Evolutionary conservation across 2,888 invertebrate species (phyloP), one percentile per base, ranked within the genome.

Genomic region (Aplocera efformata): DNA sequence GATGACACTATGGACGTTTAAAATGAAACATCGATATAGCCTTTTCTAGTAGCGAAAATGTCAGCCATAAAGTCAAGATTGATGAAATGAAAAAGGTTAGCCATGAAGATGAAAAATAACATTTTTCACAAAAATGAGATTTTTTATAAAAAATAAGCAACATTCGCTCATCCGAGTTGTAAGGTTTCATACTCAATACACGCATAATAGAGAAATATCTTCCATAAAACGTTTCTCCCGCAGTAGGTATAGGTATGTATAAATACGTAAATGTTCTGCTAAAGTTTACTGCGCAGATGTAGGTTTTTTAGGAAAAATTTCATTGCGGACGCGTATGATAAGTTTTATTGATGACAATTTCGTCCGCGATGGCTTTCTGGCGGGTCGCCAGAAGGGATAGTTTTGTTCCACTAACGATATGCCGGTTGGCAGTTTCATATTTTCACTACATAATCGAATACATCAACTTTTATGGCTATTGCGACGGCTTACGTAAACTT

Each of bases 341-440:
- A 73, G 55, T 70, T 72, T 70, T 75, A 77, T 78, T 72, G 78
- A 78, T 72, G 79, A 74, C 76, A 70, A 69, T 71, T 72, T 66
- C 63, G 67, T 49, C 40, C 60, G 60, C 60, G 54, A 53, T 54
- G 59, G 59, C 64, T 59, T 59, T 60, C 60, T 79, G 79, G 79
- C 75, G 35, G 28, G 41, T 32, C 44, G 79, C 79, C 79, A 79
- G 56, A 60, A 67, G 61, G 65, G 64, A 69, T 58, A 68, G 65
- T 67, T 70, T 62, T 63, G 62, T 62, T 63, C 60, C 60, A 60
- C 62, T 67, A 69, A 67, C 64, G 66, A 68, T 59, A 60, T 53
- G 51, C 53, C 53, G 52, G 56, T 55, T 56, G 56, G 50, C 49
- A 53, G 54, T 60, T 61, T 62, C 41, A 57, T 53, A 48, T 50